Base-by-base conservation (phyloP, 2,888 invertebrate genomes). In the Coremacera marginata region DNA sequence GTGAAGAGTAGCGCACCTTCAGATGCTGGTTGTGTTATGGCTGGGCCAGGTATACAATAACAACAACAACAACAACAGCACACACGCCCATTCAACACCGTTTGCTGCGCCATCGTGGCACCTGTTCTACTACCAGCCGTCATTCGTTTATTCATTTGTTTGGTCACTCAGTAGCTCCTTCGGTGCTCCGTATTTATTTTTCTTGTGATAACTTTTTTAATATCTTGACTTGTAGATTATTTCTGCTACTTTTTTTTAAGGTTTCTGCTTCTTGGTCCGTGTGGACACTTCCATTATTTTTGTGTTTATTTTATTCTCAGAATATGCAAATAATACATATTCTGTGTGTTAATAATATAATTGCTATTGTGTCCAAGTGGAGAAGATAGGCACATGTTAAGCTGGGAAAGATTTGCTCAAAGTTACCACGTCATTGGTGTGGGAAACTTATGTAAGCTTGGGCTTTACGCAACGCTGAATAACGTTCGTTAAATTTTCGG, bases 1-100 rank as follows among this genome's bases (percentile, higher is more conserved):
- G 74, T 74, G 74, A 74, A 74, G 67, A 65, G 14, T 22, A 74
- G 55, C 74, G 65, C 74, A 65, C 74, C 74, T 74, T 74, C 52
- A 37, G 34, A 27, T 60, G 60, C 60, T 44, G 44, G 44, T 68
- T 68, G 44, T 5, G 14, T 22, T 44, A 11, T 44, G 44, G 44
- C 55, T 19, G 3, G 55, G 22, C 55, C 19, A 27, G 60, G 16
- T 14, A 27, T 14, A 16, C 22, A 60, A 25, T 7, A 57, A 57
- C n/a, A 5, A 55, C n/a, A 19, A n/a, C 16, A 57, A 60, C 25
- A 60, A 8, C n/a, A 60, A 27, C 22, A 25, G 27, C 27, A 60
- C 25, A 60, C 22, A 60, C 60, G 37, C 67, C 37, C 22, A 19
- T 19, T 49, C 67, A 44, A 49, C 67, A 67, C 67, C 44, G 34